Base-by-base conservation (phyloP, 1,140 invertebrate genomes). In the Tetraneura akinire region DNA sequence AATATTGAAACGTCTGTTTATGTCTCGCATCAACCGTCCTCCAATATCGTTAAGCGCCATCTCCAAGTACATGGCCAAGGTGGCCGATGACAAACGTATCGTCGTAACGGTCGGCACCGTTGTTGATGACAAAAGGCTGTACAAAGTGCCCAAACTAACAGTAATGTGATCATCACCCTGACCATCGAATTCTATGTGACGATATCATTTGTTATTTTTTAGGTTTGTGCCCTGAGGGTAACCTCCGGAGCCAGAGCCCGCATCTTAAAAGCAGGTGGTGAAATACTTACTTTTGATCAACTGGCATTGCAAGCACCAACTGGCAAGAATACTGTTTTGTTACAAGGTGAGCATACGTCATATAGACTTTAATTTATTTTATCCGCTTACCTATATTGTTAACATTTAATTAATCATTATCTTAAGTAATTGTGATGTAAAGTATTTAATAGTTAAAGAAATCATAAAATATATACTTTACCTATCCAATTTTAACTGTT, bases 271-370 rank as follows among this genome's bases (percentile, higher is more conserved):
- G 93, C 94, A 85, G 96, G 97, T 83, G 96, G 98, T 83, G 92
- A 98, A 87, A 93, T 98, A 70, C 90, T 99, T 37, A 99, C 98
- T 51, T 98, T 99, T 85, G 98, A 99, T 88, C 96, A 99, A 87
- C 88, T 99, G 83, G 98, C 98, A 62, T 87, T 97, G 42, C 91
- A 91, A 81, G 88, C 96, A 49, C 98, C 98, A 42, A 95, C 92
- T 82, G 98, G 98, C 83, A 91, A 93, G 83, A 95, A 95, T 85
- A 99, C 97, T 55, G 91, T 99, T 45, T 88, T 99, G 68, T 87
- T 99, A 84, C 97, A 99, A 90, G 98, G 95, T 90, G 83, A 80
- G 70, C 80, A 9, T n/a, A n/a, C n/a, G n/a, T n/a, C n/a, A n/a
- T n/a, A n/a, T n/a, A n/a, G n/a, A n/a, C n/a, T n/a, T n/a, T n/a